Conservation (phyloP, 2,888 invertebrate species). For the Mythimna vitellina region DNA sequence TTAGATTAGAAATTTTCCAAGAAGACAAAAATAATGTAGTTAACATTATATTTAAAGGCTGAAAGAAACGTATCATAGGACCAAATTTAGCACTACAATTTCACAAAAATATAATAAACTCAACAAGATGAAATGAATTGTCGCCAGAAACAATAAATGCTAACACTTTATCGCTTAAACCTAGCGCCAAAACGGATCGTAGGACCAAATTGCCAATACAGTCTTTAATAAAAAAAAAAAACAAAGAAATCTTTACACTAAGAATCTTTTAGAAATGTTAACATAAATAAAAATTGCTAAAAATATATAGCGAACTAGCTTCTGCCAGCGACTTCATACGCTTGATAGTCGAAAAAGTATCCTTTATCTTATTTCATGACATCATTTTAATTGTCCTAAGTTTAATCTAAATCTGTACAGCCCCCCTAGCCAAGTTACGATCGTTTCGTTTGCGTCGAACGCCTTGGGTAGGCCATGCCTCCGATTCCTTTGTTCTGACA, state of each 20-base stretch:
- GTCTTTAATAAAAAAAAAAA: slow-evolving; percentile 3
- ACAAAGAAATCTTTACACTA: no score
- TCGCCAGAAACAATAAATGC: background rate
- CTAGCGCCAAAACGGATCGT: background rate
- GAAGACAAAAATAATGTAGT: background rate
- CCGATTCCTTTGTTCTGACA: no score
- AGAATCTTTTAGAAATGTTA: background rate
- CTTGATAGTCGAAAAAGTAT: no score
- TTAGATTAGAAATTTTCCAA: background rate
- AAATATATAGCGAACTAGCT: background rate
- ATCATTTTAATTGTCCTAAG: no score
- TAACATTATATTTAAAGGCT: background rate
- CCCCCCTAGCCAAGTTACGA: no score
- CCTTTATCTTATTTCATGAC: no score
- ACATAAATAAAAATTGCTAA: background rate
- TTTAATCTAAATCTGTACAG: no score
- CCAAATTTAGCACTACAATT: background rate
- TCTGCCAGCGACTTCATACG: no score
- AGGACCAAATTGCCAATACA: background rate
- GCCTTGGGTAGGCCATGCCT: no score
- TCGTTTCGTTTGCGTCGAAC: no score
- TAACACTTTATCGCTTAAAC: background rate
- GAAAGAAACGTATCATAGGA: background rate
- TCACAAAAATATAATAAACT: slow-evolving; percentile 5
- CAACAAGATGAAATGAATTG: background rate